Evolutionary conservation across 92 coral and sea anemone genomes (phyloP), one percentile per base, ranked within the genome.

Genomic region (Palythoa caribaeorum): DNA sequence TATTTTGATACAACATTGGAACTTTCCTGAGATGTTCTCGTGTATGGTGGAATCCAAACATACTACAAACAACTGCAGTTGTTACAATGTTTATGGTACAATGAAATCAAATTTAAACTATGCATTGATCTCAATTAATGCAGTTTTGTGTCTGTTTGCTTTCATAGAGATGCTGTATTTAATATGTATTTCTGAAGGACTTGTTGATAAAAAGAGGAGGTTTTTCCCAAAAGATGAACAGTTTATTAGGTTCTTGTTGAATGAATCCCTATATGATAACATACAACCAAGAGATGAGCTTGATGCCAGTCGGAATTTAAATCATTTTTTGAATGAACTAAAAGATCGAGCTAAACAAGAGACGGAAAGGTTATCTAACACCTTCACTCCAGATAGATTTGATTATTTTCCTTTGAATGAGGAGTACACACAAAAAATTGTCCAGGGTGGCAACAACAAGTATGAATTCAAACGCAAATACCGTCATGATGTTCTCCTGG

Each of bases 401-500:
- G 83, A 78, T 57, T 63, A 57, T 35, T 40, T 57, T 54, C 70
- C 83, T 57, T 53, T 78, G 2, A 68, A 78, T 54, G 12, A 78
- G 15, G 19, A 53, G 50, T 78, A 78, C 20, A 78, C 83, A 12
- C 83, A 78, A 78, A 36, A 66, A 54, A 63, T 55, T 36, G 35
- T 17, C 10, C 52, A 57, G 69, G 19, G 38, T 12, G 71, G 36
- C 0, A 47, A 44, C 37, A 10, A 70, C 28, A 57, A 37, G 52
- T 38, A 36, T 36, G 38, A 20, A 44, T 54, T 78, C 70, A 15
- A 78, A 28, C 3, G 48, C 8, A 78, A 36, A 78, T 21, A 17
- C 15, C 83, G 83, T 3, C 83, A 78, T 78, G 83, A 78, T 53
- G 35, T 55, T 11, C 53, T 78, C 16, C 83, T 55, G 69, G 38